Base-by-base conservation (phyloP, 2,888 invertebrate species). In the Drosophila longiperda region DNA sequence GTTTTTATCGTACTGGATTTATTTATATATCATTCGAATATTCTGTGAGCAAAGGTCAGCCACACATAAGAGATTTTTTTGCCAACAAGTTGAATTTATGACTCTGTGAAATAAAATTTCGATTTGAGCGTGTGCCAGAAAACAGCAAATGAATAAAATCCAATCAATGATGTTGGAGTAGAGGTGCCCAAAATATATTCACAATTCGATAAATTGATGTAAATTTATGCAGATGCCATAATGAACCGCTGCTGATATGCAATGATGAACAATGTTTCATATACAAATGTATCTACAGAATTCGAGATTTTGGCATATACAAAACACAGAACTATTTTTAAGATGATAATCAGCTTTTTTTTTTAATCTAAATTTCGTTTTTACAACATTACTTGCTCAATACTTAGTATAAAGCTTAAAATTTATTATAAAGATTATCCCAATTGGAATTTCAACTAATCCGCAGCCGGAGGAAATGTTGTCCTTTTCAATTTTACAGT, bases 121-220 rank as follows among this genome's bases (percentile, higher is more conserved):
- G 40, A 65, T 38, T 60, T 53, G 32, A 49, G 32, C 50, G 29
- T 20, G 34, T 36, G 33, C 45, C 58, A 29, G 50, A 49, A 50
- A 36, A 26, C 26, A 33, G 38, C n/a, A 52, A 32, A 54, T 36
- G 33, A 34, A 48, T 32, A 11, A 57, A 26, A n/a, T 33, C n/a
- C 45, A 62, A 34, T 50, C 40, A 71, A 55, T 36, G 20, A 12
- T 36, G 23, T 23, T 29, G 40, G 23, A 11, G n/a, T 23, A 45
- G 26, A 48, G 12, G 40, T 52, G 38, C 29, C 23, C 23, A 26
- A 58, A 58, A 72, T 45, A 29, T 36, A 12, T 17, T 0, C 20
- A 6, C 34, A 59, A 64, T 50, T 64, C 61, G 48, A 55, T 57
- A 60, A 70, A 60, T 59, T 20, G 32, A 65, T 54, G 59, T 17